Base-by-base conservation (phyloP, 2,888 invertebrate species). In the Octonoba sinensis region DNA sequence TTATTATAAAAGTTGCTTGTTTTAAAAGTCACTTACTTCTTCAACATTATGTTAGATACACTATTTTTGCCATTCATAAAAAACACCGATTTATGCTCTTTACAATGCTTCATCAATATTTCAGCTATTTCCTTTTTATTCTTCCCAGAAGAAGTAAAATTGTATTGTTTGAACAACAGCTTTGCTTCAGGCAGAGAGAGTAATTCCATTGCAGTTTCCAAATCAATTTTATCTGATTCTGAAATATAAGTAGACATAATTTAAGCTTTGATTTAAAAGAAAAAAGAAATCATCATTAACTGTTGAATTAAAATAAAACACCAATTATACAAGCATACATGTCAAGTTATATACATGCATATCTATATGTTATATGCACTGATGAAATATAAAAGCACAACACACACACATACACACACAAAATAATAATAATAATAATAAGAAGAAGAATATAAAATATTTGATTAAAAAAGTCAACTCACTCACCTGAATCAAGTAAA, bases 101-200 rank as follows among this genome's bases (percentile, higher is more conserved):
- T 87, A 46, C 87, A 86, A 69, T 88, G 88, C 84, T 88, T 88
- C 16, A 89, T 56, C 13, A 85, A 69, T 49, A 81, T 76, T 54
- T 56, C 20, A 16, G 66, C 84, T 20, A 84, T 81, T 59, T 82
- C 77, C 46, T 22, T 18, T 66, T 83, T 83, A 62, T 20, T 76
- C 56, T 86, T 85, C 82, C 51, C 70, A 49, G 72, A 20, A 15
- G 18, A 65, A 46, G 51, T 74, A 18, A 83, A 83, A 22, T 83
- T 83, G 18, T 84, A 79, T 18, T 71, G 62, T 57, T 89, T 89
- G n/a, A 87, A 87, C n/a, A 90, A 84, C 11, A 84, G 84, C 72
- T 87, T 87, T 51, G 89, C 85, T 72, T 89, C 89, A 4, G 87
- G 86, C 1, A 86, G 87, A 49, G 87, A 86, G 20, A 90, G 84